phyloP scores from a whole-genome alignment of 1,140 invertebrate species.

The Lordiphosa mommai region DNA sequence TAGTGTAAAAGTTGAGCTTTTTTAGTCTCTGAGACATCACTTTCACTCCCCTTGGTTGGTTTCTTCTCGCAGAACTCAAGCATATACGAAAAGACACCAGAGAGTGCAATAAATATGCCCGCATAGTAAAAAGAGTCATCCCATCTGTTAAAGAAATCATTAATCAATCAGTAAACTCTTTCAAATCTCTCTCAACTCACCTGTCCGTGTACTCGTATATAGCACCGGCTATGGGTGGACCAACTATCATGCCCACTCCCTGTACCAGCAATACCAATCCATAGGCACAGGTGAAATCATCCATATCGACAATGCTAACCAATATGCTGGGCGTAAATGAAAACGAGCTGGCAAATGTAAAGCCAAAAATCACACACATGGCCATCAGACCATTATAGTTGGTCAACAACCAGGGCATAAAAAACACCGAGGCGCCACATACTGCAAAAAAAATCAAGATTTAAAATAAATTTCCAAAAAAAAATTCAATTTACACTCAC shows the following conservation, averaged over 20 bases:
- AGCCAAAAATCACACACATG: conserved; percentile 86
- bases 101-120: conserved; percentile 91
- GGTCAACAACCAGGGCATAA: conserved; percentile 86
- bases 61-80: conserved; percentile 71
- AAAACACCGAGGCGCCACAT: conserved; percentile 86
- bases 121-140: conserved; percentile 88
- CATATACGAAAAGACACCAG: conserved; percentile 85
- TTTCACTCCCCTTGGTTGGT: conserved; percentile 70
- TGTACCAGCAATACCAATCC: conserved; percentile 92
- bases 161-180: no score
- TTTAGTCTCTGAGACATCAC: conserved; percentile 75
- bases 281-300: conserved; percentile 91
- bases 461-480: not conserved
- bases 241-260: conserved; percentile 85
- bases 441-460: conserved; percentile 61
- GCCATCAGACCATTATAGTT: conserved; percentile 83
- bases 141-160: conserved; percentile 54
- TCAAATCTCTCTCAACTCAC: no score
- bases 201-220: conserved; percentile 71
- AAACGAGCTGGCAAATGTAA: conserved; percentile 92
- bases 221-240: conserved; percentile 83
- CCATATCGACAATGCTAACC: conserved; percentile 80
- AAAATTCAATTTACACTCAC: conserved; percentile 43
- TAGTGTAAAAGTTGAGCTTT: conserved; percentile 78
- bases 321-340: conserved; percentile 93